Conservation (phyloP, 2,113 vertebrate species). For the Athene noctua region DNA sequence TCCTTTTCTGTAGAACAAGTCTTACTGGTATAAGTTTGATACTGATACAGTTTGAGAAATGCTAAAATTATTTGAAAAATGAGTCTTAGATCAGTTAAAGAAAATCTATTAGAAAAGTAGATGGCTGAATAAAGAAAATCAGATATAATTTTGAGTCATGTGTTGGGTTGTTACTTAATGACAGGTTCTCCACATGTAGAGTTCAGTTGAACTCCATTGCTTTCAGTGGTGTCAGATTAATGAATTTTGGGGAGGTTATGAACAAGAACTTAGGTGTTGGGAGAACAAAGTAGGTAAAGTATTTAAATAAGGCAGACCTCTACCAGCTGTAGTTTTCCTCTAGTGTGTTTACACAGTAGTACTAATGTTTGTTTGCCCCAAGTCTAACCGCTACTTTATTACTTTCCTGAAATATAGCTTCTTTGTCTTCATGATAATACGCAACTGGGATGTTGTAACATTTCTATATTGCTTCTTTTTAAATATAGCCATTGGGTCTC, state of each 20-base stretch:
- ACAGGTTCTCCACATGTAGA: fast-evolving
- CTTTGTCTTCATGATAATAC: not conserved
- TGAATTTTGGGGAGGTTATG: not conserved
- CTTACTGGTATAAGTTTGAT: no score
- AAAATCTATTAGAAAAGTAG: not conserved
- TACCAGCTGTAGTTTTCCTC: not conserved
- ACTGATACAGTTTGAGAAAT: fast-evolving
- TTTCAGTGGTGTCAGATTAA: not conserved
- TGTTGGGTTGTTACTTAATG: not conserved
- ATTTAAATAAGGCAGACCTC: not conserved
- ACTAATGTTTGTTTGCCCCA: not conserved
- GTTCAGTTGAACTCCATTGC: not conserved
- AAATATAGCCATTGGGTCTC: not conserved
- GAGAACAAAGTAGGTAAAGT: not conserved
- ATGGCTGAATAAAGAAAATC: not conserved
- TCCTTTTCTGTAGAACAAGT: not conserved
- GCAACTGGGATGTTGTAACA: not conserved
- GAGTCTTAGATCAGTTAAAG: not conserved
- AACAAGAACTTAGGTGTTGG: not conserved
- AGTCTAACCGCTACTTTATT: not conserved
- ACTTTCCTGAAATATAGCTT: not conserved
- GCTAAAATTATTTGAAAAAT: not conserved
- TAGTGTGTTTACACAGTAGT: no score
- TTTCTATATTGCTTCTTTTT: not conserved
- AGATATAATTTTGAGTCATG: not conserved